Conservation (phyloP, 2,113 vertebrate species). For the Baryphthengus martii region DNA sequence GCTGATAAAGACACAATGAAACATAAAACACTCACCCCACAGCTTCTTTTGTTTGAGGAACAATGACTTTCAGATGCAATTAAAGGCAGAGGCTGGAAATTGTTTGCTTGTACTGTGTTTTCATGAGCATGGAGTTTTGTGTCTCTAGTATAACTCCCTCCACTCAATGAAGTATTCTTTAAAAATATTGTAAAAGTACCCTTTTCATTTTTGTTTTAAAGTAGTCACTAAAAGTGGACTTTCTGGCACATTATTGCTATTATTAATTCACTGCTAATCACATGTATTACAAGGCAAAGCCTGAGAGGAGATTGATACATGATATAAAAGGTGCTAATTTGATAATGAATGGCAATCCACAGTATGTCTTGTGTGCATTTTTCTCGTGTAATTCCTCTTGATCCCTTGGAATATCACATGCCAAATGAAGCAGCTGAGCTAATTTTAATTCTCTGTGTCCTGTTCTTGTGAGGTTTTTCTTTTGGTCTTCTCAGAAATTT, state of each 20-base stretch:
- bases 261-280: constrained; percentile 12
- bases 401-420: not conserved
- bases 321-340: constrained; percentile 18
- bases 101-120: not conserved
- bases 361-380: constrained; percentile 4
- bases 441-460: not conserved
- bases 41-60: constrained; percentile 14
- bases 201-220: constrained; percentile 1
- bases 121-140: not conserved
- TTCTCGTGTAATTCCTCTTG: constrained; percentile 9
- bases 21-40: not conserved
- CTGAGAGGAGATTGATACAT: constrained; percentile 14
- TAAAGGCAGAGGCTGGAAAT: not conserved
- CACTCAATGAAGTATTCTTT: not conserved
- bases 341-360: not conserved
- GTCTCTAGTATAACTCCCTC: not conserved
- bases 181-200: not conserved
- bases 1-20: constrained; percentile 6
- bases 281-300: not conserved
- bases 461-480: not conserved
- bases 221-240: not conserved
- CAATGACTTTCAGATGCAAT: constrained; percentile 3
- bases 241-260: not conserved
- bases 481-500: not conserved
- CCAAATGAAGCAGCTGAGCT: not conserved